phyloP scores from a whole-genome alignment of 2,888 invertebrate species.

The Orthosia cruda region DNA sequence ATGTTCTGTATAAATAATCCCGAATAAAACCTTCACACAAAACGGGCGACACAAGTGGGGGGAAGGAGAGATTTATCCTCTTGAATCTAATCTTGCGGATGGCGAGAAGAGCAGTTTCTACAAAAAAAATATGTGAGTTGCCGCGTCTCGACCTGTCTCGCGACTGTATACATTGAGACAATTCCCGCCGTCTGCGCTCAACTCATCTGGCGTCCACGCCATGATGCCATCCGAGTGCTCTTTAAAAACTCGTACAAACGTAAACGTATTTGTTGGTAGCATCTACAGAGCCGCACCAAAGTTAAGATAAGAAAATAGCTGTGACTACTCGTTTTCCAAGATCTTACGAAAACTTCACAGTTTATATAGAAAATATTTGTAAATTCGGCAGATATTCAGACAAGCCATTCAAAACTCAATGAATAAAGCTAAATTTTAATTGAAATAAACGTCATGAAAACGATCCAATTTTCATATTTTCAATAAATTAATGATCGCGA shows the following conservation, averaged over 20 bases:
- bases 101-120: constrained; percentile 88
- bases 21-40: constrained; percentile 88
- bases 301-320: constrained; percentile 25
- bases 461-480: constrained; percentile 36
- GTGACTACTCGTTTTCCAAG: neutral
- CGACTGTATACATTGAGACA: constrained; percentile 79
- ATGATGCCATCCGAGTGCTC: constrained; percentile 73
- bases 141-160: constrained; percentile 73
- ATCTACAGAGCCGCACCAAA: constrained; percentile 17
- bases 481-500: constrained; percentile 43
- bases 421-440: constrained; percentile 8
- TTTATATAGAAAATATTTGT: neutral
- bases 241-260: constrained; percentile 66
- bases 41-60: constrained; percentile 85
- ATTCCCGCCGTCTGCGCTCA: constrained; percentile 80
- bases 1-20: constrained; percentile 89
- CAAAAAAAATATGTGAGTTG: constrained; percentile 84
- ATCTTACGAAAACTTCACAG: neutral
- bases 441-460: constrained; percentile 8
- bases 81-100: constrained; percentile 90
- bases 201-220: constrained; percentile 77
- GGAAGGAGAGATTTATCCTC: constrained; percentile 89
- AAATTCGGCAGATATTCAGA: neutral
- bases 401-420: constrained; percentile 2
- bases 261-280: constrained; percentile 42